Base-by-base conservation (phyloP, 2,888 invertebrate species). In the Leucoptera coffeella region DNA sequence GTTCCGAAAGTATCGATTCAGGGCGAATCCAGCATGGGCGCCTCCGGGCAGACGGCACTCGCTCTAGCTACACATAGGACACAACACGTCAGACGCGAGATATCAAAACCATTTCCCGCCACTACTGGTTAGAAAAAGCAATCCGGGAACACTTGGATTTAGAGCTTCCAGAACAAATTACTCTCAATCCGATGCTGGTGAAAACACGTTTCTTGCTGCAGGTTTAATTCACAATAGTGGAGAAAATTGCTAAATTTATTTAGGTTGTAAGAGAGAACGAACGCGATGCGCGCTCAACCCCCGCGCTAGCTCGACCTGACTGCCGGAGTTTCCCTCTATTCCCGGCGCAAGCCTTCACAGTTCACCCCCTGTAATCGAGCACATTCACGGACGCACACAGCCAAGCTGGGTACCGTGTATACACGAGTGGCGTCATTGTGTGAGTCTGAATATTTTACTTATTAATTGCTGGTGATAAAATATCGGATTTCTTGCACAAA, bases 1-100 rank as follows among this genome's bases (percentile, higher is more conserved):
- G 67, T 51, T 64, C 64, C 64, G 60, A 65, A 65, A 65, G 59
- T 69, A 69, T 67, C 64, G 69, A 69, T 67, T 69, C 65, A 65
- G 60, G 48, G 54, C 56, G 59, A 62, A 62, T 58, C 59, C 64
- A 62, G 65, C 67, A 67, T 67, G 65, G 62, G 65, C 62, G 59
- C 57, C 61, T 61, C 61, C 64, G 61, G 59, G 61, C 62, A 60
- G 61, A 60, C 64, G 50, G 62, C 51, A 57, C 62, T 53, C 61
- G 47, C 56, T 62, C 61, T 64, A 61, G 45, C 51, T 55, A 62
- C 62, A 67, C 65, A 65, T 62, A 67, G 54, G 50, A 62, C 62
- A 64, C 64, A 56, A 61, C 67, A 69, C 64, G 67, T 62, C 67
- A 65, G 55, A 56, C 56, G 55, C 56, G 55, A 61, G 64, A 61